These are phyloP conservation scores for Petromus typicus DNA, from an alignment of 2,113 vertebrate genomes.

Conservation along the genomic window DNA sequence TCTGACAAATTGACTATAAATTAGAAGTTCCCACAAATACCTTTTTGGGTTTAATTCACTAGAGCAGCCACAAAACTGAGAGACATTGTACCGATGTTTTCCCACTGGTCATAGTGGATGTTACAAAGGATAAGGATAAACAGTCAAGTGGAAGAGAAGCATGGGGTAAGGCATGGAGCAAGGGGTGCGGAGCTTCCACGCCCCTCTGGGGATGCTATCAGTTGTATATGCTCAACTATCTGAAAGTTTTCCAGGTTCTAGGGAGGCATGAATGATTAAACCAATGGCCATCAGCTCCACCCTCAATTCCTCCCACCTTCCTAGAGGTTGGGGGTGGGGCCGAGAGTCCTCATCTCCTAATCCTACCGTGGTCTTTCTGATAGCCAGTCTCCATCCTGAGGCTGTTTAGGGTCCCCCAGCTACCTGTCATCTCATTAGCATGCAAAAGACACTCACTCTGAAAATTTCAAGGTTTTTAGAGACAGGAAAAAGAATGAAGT, in stretches of 20 bases:
- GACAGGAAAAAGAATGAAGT: neutral
- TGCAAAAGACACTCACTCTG: neutral
- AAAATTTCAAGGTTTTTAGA: neutral
- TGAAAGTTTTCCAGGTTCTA: neutral
- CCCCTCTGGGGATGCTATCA: neutral
- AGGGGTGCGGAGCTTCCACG: neutral
- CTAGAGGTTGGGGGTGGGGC: neutral
- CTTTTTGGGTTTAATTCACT: neutral
- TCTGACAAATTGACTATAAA: neutral
- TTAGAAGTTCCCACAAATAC: neutral
- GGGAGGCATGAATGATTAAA: neutral
- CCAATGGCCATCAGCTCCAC: neutral
- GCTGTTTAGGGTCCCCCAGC: neutral
- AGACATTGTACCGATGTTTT: neutral
- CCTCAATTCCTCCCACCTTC: neutral
- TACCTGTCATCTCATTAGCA: neutral
- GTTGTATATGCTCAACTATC: neutral
- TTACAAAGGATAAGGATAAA: neutral
- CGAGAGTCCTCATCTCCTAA: neutral
- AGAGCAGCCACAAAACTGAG: neutral
- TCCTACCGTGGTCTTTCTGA: neutral
- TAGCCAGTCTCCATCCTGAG: neutral
- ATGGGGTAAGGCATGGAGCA: neutral
- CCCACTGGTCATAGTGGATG: neutral
- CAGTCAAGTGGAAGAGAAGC: neutral